Evolutionary conservation across 2,113 vertebrate genomes (phyloP).

Genomic region (Hucho hucho): DNA sequence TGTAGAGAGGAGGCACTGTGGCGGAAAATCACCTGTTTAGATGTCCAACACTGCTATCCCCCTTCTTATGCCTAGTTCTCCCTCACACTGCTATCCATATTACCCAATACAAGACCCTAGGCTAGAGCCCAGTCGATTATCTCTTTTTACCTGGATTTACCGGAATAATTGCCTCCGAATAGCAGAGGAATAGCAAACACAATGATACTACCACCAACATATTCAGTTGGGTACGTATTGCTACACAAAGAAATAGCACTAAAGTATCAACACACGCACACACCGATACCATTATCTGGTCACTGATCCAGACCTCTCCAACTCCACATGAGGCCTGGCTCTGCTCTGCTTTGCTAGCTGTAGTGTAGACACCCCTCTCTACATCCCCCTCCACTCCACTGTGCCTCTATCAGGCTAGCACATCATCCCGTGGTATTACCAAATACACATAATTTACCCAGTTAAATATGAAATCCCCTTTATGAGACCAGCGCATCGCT

Average conservation of each 20-base stretch:
- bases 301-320: constrained; percentile 54
- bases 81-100: constrained; percentile 51
- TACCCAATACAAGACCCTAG: constrained; percentile 33
- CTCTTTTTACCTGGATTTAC: constrained; percentile 48
- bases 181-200: constrained; percentile 47
- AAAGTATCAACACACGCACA: not conserved
- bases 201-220: constrained; percentile 59
- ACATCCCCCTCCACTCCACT: constrained; percentile 10
- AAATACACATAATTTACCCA: not conserved
- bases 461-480: not conserved
- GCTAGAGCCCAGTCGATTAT: constrained; percentile 37
- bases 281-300: constrained; percentile 48
- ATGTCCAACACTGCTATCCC: constrained; percentile 64
- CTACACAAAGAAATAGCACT: constrained; percentile 36
- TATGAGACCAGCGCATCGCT: no score
- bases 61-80: constrained; percentile 38
- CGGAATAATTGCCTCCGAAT: constrained; percentile 55
- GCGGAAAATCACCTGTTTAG: constrained; percentile 79
- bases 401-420: constrained; percentile 10
- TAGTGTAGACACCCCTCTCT: constrained; percentile 5
- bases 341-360: not conserved
- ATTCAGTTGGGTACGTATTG: constrained; percentile 8
- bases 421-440: constrained; percentile 4
- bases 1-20: constrained; percentile 70
- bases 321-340: constrained; percentile 38